Percentiles rank a stretch among this genome's conserved stretches.
Conservation (phyloP, 2,113 vertebrate genomes). For the Neolamprologus fasciatus region DNA sequence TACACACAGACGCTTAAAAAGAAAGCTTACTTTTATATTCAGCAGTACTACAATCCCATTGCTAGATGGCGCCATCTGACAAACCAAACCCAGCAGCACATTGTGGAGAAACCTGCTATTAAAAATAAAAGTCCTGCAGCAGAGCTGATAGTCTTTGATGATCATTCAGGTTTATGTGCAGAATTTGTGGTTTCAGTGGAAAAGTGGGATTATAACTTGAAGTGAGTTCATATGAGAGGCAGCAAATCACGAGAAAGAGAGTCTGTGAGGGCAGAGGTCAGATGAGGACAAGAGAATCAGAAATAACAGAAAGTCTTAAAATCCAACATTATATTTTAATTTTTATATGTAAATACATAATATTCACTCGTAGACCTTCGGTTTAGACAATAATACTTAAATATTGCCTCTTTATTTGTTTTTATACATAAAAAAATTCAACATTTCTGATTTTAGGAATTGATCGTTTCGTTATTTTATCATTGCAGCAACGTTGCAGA, state of each 20-base stretch:
- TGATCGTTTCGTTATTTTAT: rapidly evolving
- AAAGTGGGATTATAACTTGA: too few relatives aligned
- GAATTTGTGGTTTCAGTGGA: too few relatives aligned
- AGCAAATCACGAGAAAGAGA: too few relatives aligned
- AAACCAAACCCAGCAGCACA: neutral
- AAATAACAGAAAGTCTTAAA: neutral
- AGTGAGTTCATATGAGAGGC: too few relatives aligned
- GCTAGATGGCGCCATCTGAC: neutral
- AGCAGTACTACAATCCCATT: neutral
- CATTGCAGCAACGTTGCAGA: rapidly evolving
- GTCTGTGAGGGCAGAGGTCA: too few relatives aligned
- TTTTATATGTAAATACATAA: neutral
- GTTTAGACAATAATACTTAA: neutral
- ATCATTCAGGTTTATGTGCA: too few relatives aligned
- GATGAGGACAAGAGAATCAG: neutral
- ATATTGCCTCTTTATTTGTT: neutral
- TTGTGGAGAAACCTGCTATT: rapidly evolving
- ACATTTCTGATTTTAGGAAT: rapidly evolving
- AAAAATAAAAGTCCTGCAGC: neutral
- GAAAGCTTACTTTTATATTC: rapidly evolving
- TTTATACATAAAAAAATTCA: rapidly evolving
- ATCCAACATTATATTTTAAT: neutral
- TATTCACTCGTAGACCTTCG: rapidly evolving
- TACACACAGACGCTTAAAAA: rapidly evolving
- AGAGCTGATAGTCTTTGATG: too few relatives aligned